Evolutionary conservation across 2,888 invertebrate genomes (phyloP), one percentile per base, ranked within the genome.

Genomic region (Drosophila leonis): DNA sequence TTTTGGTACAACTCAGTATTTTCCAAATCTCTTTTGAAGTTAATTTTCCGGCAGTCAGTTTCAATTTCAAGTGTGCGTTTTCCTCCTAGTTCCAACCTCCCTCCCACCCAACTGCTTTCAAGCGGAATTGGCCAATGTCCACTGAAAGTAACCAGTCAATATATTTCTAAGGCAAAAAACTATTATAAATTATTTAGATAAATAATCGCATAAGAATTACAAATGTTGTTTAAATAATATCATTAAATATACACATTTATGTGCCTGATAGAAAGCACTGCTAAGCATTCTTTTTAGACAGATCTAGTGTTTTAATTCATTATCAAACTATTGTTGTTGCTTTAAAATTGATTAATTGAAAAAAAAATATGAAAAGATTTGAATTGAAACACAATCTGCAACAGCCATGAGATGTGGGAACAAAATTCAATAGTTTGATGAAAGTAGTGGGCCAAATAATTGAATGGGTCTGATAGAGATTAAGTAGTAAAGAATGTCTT

Each of bases 31-130:
- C 78, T 71, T 75, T 75, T 83, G 83, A 77, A 88, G 86, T 86
- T 86, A 88, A 88, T 88, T 88, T 88, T 88, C 88, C 88, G 83
- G 79, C 84, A 88, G 88, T 83, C 86, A 82, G 82, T 88, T 88
- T 88, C 83, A 88, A 88, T 87, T 87, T 79, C 67, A 70, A 81
- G 74, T 72, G 72, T 61, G 67, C 71, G 57, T 69, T 69, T 66
- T 67, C 49, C 18, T 48, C 20, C 56, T 37, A 7, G 52, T 33
- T 33, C 48, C 51, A 39, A 49, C 13, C 29, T 39, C 9, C 1
- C 27, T 51, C 27, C 68, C 4, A 35, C 8, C 51, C 44, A 27
- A 54, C n/a, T 44, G 37, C 61, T 39, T 46, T 61, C 72, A 65
- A 57, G 42, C 64, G 52, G 31, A 49, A 65, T 27, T 33, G 41